A percentile compares a stretch with the other conserved stretches of the same genome.
phyloP scores from a whole-genome alignment of 2,797 vertebrate genomes.

The Tarsius wallacei region DNA sequence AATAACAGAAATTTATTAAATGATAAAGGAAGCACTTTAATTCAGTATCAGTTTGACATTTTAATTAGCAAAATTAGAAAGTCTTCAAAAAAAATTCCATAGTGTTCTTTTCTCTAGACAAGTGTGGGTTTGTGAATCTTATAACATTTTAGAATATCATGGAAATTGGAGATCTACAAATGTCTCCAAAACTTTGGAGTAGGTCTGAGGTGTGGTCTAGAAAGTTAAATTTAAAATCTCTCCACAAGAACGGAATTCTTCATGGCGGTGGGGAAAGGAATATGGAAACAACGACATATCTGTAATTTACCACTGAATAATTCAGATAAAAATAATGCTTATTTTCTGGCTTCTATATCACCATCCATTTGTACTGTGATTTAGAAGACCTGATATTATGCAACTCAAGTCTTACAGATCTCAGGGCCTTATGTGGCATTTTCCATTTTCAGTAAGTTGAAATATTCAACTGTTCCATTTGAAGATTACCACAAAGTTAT shows the following conservation, averaged over 20 bases:
- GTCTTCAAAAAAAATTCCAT: neutral
- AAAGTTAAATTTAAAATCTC: neutral
- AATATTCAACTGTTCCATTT: neutral
- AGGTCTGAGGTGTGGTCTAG: neutral
- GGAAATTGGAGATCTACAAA: conserved; percentile 1
- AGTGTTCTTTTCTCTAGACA: neutral
- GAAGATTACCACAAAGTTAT: neutral
- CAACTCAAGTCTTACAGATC: conserved; percentile 47
- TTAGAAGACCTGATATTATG: conserved; percentile 40
- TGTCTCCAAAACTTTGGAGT: neutral
- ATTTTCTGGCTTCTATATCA: conserved; percentile 68
- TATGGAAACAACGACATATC: neutral
- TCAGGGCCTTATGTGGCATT: neutral
- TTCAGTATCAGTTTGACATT: neutral
- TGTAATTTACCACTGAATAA: neutral
- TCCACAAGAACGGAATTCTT: neutral
- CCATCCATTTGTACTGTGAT: neutral
- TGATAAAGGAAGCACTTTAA: neutral
- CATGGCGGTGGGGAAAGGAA: neutral
- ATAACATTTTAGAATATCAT: conserved; percentile 15
- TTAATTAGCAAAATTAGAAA: neutral
- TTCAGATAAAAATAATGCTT: conserved; percentile 41
- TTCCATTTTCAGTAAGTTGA: neutral
- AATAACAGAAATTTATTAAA: neutral
- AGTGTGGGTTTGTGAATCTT: neutral